phyloP scores from a whole-genome alignment of 2,113 vertebrate genomes.

The Anthoscopus minutus region DNA sequence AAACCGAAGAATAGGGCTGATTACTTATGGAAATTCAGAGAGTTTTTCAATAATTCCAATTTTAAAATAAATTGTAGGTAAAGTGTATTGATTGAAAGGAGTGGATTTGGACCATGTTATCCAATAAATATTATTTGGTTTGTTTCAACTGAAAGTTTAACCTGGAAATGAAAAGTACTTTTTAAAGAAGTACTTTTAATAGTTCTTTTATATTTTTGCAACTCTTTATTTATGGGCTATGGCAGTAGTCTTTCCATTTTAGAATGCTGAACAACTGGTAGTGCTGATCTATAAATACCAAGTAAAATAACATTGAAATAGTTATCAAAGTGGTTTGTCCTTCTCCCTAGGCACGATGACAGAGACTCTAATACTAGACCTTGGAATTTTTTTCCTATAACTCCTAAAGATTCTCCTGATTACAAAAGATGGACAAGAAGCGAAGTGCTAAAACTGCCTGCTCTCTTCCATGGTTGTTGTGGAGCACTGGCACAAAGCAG shows the following conservation, averaged over 20 bases:
- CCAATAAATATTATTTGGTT: neutral
- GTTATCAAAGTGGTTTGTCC: neutral
- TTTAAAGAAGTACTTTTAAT: neutral
- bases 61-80: neutral
- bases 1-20: neutral
- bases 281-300: neutral
- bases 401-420: neutral
- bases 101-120: neutral
- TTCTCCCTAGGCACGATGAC: neutral
- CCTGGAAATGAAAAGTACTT: neutral
- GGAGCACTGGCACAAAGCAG: neutral
- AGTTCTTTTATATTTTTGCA: neutral
- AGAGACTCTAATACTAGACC: neutral
- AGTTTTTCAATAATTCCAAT: neutral
- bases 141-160: neutral
- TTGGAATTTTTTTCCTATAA: neutral
- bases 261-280: neutral
- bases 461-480: neutral
- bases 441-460: neutral
- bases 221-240: neutral
- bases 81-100: neutral
- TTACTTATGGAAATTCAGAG: neutral
- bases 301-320: neutral
- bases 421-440: neutral
- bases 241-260: neutral